Evolutionary conservation across 2,888 invertebrate genomes (phyloP).

Genomic region (Chrysolina oricalcia): DNA sequence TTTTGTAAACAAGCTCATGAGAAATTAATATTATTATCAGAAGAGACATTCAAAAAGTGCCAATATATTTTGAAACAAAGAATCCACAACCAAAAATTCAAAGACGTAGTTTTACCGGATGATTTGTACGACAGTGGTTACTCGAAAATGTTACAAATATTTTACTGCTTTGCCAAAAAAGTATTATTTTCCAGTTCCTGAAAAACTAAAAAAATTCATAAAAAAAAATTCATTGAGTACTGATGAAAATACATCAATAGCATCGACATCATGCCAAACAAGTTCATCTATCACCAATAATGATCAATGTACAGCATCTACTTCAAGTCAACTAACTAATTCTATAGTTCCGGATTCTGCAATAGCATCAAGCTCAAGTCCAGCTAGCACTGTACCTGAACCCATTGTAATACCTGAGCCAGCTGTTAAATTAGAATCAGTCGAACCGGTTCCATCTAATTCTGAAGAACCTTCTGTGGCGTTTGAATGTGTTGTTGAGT

Average conservation of each 20-base stretch:
- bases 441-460: constrained; percentile 35
- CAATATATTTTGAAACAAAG: background rate
- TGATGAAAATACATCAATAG: constrained; percentile 32
- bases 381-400: constrained; percentile 43
- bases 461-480: constrained; percentile 40
- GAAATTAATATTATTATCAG: too few relatives aligned
- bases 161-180: constrained; percentile 45
- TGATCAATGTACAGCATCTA: constrained; percentile 41
- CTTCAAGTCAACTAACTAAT: constrained; percentile 41
- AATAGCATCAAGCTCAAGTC: constrained; percentile 38
- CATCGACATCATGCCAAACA: constrained; percentile 45
- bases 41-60: constrained; percentile 4
- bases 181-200: constrained; percentile 40
- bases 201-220: constrained; percentile 37
- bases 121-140: constrained; percentile 34
- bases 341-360: constrained; percentile 30
- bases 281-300: constrained; percentile 39
- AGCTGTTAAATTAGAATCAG: constrained; percentile 39
- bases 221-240: constrained; percentile 35
- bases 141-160: constrained; percentile 26
- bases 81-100: constrained; percentile 33
- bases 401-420: constrained; percentile 43
- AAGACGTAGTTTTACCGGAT: constrained; percentile 32
- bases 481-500: constrained; percentile 36
- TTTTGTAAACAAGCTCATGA: constrained; percentile 2